Evolutionary conservation across 2,113 vertebrate species (phyloP), one percentile per base, ranked within the genome.

Genomic region (Paradoxurus hermaphroditus): DNA sequence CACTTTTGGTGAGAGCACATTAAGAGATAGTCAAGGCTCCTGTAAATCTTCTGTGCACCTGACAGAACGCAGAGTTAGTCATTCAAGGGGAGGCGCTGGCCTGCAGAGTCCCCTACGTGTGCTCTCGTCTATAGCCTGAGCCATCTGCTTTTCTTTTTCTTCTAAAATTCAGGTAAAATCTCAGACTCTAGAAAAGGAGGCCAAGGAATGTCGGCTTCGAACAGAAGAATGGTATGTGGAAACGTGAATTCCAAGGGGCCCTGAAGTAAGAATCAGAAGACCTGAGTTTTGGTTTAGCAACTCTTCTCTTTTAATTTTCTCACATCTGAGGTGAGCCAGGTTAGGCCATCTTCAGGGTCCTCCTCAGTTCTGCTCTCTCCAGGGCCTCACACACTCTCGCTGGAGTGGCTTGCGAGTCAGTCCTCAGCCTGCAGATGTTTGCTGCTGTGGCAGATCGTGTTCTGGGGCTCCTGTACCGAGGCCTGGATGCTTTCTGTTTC

Each of bases 141-240:
- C 62, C 82, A 65, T 95, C 97, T 97, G 59, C 97, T 86, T 91
- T 94, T 93, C 59, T 93, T 87, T 95, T 81, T 92, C 95, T 97
- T 98, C 98, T 92, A 96, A 93, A 97, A 96, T 98, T 97, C 95
- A 99, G 99, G 98, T 99, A 93, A 99, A 99, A 98, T 98, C 99
- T 98, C 99, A 99, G 98, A 99, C 99, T 65, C 98, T 99, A 98
- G 99, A 99, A 98, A 99, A 99, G 95, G 99, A 99, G 98, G 98
- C 99, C 62, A 99, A 99, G 98, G 99, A 99, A 75, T 99, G 99
- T 98, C 98, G 99, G 95, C 98, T 99, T 97, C 99, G 99, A 98
- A 99, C 99, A 7, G 99, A 99, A 97, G 99, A 99, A 97, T 99
- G 99, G 99, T 99, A 98, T 92, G 96, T 98, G 86, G 83, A 88